Evolutionary conservation across 1,140 invertebrate species (phyloP).

Genomic region (Sesamia nonagrioides): DNA sequence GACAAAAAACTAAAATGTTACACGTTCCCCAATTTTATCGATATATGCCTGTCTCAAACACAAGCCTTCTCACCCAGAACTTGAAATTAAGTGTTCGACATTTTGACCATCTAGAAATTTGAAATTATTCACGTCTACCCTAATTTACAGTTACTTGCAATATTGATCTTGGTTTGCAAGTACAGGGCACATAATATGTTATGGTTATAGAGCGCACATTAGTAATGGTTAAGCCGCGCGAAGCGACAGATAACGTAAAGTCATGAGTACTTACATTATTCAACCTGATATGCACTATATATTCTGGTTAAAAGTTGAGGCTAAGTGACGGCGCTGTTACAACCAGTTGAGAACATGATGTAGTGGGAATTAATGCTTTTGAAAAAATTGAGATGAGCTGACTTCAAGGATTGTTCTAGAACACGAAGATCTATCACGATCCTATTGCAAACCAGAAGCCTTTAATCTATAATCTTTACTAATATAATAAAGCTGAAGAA

Average conservation of each 20-base stretch:
- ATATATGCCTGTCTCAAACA: background rate
- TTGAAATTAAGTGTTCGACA: background rate
- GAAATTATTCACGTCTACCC: conserved; percentile 17
- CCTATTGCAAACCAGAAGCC: background rate
- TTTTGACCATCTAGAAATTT: background rate
- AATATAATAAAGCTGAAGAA: no score
- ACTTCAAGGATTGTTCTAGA: background rate
- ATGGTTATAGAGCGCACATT: conserved; percentile 2
- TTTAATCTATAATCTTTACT: no score
- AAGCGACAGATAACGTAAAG: background rate
- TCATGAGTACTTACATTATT: background rate
- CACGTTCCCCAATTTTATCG: conserved; percentile 5
- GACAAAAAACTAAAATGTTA: conserved; percentile 18
- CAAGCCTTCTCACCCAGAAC: background rate
- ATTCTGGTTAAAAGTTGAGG: conserved; percentile 3
- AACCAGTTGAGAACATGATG: background rate
- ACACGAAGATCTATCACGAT: background rate
- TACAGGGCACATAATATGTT: background rate
- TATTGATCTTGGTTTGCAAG: conserved; percentile 8
- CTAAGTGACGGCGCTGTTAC: conserved; percentile 18
- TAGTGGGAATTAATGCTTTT: background rate
- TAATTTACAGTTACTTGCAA: background rate
- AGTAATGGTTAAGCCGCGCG: conserved; percentile 7
- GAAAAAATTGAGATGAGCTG: background rate
- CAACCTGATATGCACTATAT: background rate